Evolutionary conservation across 2,113 vertebrate species (phyloP).

Genomic region (Marmota monax): DNA sequence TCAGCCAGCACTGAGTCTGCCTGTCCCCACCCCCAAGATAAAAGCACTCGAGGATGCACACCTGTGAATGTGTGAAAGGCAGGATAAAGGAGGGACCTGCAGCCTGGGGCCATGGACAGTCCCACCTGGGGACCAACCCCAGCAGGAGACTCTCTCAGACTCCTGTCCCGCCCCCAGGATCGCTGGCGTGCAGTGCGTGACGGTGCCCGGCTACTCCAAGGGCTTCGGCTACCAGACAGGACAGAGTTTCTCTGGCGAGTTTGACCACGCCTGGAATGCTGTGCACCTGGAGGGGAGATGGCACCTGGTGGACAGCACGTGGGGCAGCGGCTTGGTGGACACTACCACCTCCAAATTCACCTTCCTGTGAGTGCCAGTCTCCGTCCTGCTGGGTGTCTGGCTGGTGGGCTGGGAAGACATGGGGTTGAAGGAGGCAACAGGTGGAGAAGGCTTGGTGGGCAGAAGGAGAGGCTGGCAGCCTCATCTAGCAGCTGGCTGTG

Average conservation of each 20-base stretch:
- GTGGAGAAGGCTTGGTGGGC: background rate
- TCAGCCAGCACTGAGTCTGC: background rate
- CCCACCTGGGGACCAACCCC: background rate
- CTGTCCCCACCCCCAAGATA: background rate
- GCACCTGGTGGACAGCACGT: conserved; percentile 93
- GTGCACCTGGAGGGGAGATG: conserved; percentile 90
- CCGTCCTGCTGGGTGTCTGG: background rate
- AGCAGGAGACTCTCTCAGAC: background rate
- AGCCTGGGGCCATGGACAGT: background rate
- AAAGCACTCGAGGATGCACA: background rate
- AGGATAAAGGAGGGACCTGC: background rate
- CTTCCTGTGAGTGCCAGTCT: conserved; percentile 85
- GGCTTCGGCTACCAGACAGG: conserved; percentile 87
- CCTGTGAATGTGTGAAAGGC: background rate
- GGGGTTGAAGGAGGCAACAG: background rate
- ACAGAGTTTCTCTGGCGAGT: conserved; percentile 86
- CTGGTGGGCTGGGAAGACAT: accelerated
- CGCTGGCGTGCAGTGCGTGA: conserved; percentile 90
- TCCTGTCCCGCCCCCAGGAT: conserved; percentile 77
- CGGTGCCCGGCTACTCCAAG: conserved; percentile 89
- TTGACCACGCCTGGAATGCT: conserved; percentile 89
- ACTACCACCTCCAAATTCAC: conserved; percentile 87
- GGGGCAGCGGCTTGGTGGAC: conserved; percentile 89
- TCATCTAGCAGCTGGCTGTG: accelerated
- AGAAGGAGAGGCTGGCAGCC: background rate